Base-by-base conservation (phyloP, 2,888 invertebrate species). In the Platycnemis pennipes region DNA sequence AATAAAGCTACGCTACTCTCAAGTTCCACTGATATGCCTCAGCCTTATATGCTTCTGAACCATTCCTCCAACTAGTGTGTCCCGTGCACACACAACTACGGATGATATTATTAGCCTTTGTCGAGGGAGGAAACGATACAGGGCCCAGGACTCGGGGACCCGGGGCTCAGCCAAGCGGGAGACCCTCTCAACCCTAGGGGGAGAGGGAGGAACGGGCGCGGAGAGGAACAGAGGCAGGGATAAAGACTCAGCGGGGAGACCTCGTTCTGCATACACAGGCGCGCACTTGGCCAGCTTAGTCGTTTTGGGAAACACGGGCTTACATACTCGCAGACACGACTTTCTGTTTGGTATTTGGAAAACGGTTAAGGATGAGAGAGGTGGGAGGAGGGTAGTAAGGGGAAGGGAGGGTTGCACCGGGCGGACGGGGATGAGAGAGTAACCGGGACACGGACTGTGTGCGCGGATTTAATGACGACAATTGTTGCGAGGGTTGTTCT, bases 261-360 rank as follows among this genome's bases (percentile, higher is more conserved):
- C 77, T 26, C n/a, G 63, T 26, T 37, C 31, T 77, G 37, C 31
- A 77, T 37, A 77, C 77, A 77, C 31, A 77, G 77, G 77, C 77
- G 77, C 37, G 77, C 77, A 37, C 77, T 77, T 37, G 37, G 31
- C 13, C 77, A 77, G 77, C 77, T 77, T 77, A 77, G 77, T 37
- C 77, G 77, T 56, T 53, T 42, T 42, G 7, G 56, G 89, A 89
- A 89, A 56, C 87, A 77, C 77, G 77, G 13, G 77, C 37, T 37
- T 77, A 77, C 77, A 87, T 13, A 87, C 87, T 44, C 87, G 87
- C 26, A 46, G 87, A 87, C 26, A 56, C 89, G 42, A 56, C 53
- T 56, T 89, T 89, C 89, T 89, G 56, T 53, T 89, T 89, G 49
- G 53, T 88, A 49, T 49, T 88, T 49, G 31, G n/a, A 37, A 89